Conservation (phyloP, 2,797 vertebrate species). For the Acrocephalus scirpaceus region DNA sequence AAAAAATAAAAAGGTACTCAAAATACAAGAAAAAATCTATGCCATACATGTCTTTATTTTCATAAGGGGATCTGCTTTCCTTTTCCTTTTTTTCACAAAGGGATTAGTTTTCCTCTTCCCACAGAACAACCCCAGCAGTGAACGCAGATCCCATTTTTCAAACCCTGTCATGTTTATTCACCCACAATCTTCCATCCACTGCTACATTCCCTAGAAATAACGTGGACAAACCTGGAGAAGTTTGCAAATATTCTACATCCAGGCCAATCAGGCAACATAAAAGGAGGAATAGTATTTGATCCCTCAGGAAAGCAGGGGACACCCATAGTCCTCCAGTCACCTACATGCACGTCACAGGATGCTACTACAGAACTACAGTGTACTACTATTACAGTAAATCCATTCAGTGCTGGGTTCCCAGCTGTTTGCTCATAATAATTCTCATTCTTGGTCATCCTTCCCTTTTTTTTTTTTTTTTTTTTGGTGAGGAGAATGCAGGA, state of each 20-base stretch:
- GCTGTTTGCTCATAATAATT: background rate
- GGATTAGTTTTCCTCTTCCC: background rate
- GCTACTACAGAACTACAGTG: background rate
- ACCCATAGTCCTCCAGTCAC: background rate
- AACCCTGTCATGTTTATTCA: background rate
- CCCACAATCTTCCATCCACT: background rate
- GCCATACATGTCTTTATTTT: background rate
- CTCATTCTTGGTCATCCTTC: background rate
- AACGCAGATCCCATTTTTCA: background rate
- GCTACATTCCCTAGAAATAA: background rate
- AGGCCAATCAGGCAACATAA: background rate
- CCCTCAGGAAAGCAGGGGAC: background rate
- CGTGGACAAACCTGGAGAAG: rapidly evolving
- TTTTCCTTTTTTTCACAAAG: background rate
- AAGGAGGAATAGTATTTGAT: background rate
- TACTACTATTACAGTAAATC: background rate
- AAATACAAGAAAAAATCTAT: background rate
- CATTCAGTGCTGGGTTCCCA: background rate
- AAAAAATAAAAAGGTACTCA: background rate
- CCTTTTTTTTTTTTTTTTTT: rapidly evolving
- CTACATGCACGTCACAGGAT: background rate
- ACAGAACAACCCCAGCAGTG: background rate
- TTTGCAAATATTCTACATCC: background rate
- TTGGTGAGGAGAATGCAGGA: background rate
- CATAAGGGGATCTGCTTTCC: background rate